These are phyloP conservation scores for Toxostoma redivivum DNA, from an alignment of 2,113 vertebrate species.

Conservation along the genomic window DNA sequence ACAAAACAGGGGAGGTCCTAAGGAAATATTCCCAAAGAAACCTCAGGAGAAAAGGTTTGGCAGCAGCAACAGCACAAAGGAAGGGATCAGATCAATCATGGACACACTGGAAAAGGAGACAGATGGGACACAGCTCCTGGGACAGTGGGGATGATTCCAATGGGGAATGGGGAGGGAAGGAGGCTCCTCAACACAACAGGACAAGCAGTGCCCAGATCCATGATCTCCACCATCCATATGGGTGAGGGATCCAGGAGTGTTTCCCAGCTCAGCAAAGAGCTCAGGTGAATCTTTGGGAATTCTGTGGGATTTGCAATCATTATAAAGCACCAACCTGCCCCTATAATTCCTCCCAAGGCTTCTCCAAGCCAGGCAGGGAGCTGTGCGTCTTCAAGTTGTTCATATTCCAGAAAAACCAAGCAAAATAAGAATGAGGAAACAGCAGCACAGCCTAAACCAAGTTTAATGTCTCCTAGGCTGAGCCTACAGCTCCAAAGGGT, in stretches of 20 bases:
- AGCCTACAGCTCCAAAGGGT: background rate
- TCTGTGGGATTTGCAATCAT: background rate
- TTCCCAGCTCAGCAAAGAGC: background rate
- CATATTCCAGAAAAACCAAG: background rate
- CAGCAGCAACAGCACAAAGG: background rate
- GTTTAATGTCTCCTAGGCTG: background rate
- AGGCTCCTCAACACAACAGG: background rate
- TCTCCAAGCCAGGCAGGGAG: background rate
- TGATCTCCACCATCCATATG: fast-evolving
- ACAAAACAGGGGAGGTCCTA: fast-evolving
- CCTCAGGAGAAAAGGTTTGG: background rate
- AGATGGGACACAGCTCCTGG: background rate
- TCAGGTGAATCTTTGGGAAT: background rate
- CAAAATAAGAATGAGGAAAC: background rate
- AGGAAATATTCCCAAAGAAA: background rate
- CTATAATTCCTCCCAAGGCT: background rate
- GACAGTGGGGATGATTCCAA: no score
- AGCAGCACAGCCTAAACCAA: background rate
- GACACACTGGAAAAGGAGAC: background rate
- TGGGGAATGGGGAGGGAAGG: background rate
- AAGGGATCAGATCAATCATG: background rate
- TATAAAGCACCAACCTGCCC: background rate
- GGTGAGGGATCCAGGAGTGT: background rate
- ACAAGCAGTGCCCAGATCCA: background rate
- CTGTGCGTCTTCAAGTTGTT: background rate